Evolutionary conservation across 1,140 invertebrate species (phyloP).

Genomic region (Drosophila miranda): DNA sequence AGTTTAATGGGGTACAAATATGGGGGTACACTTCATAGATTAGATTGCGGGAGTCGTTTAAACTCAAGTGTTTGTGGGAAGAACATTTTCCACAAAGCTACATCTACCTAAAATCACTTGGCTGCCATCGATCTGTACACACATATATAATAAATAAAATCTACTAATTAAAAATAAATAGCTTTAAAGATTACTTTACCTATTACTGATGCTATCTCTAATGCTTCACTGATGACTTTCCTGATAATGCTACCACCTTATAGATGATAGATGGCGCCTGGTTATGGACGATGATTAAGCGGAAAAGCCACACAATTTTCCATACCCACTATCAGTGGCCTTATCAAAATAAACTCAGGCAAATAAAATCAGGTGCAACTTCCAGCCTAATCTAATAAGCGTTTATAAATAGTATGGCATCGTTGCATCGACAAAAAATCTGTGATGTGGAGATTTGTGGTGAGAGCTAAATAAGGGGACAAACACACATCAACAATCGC

Average conservation of each 20-base stretch:
- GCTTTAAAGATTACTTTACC: background rate
- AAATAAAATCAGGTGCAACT: constrained; percentile 40
- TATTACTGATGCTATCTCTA: too few species aligned
- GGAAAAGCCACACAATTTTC: constrained; percentile 22
- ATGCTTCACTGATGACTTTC: constrained; percentile 33
- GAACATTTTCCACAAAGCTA: too few species aligned
- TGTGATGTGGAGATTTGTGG: constrained; percentile 19
- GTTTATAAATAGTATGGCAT: constrained; percentile 40
- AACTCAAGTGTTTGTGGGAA: too few species aligned
- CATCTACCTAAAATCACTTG: too few species aligned
- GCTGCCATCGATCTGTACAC: too few species aligned
- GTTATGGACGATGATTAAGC: constrained; percentile 16
- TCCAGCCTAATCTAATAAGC: constrained; percentile 11
- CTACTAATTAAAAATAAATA: constrained; percentile 2
- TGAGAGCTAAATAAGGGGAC: constrained; percentile 31
- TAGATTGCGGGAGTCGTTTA: background rate
- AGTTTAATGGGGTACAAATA: constrained; percentile 7
- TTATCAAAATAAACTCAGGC: constrained; percentile 18
- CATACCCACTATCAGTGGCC: constrained; percentile 1
- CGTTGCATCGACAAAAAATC: constrained; percentile 34
- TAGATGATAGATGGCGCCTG: constrained; percentile 19
- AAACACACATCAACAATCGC: constrained; percentile 24
- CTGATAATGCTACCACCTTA: constrained; percentile 6
- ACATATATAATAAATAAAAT: background rate
- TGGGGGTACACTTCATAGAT: too few species aligned